Percentiles rank a stretch among this genome's conserved stretches.
Conservation (phyloP, 2,797 vertebrate genomes). For the Passerculus sandwichensis region DNA sequence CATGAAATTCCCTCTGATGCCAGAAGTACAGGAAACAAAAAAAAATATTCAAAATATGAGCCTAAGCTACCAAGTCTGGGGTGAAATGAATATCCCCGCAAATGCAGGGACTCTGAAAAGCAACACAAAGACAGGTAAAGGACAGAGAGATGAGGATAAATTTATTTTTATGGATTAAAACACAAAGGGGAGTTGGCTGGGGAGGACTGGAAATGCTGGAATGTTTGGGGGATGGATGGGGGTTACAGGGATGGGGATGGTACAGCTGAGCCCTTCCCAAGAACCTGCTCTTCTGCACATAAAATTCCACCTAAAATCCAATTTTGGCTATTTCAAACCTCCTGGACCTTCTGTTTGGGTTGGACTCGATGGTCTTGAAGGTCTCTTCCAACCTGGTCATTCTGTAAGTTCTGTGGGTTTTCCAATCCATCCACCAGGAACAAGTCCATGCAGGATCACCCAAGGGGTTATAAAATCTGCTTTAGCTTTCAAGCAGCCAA, state of each 20-base stretch:
- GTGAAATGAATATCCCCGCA: background rate
- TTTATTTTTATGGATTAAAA: background rate
- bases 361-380: background rate
- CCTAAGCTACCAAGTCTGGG: background rate
- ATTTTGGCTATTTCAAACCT: background rate
- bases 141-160: background rate
- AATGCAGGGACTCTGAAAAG: too few species aligned
- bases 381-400: background rate
- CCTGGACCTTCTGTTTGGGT: background rate
- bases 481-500: background rate
- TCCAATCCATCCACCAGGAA: background rate
- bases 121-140: background rate
- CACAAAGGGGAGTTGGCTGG: background rate
- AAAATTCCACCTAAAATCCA: background rate
- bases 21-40: background rate
- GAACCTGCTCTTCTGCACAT: background rate
- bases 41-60: background rate
- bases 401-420: background rate
- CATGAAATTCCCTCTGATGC: background rate
- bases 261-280: background rate
- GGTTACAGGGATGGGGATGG: background rate
- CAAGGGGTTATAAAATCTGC: accelerated
- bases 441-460: background rate
- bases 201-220: background rate
- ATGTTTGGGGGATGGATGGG: background rate